phyloP scores from a whole-genome alignment of 92 coral and sea anemone genomes.

The Phymanthus crucifer region DNA sequence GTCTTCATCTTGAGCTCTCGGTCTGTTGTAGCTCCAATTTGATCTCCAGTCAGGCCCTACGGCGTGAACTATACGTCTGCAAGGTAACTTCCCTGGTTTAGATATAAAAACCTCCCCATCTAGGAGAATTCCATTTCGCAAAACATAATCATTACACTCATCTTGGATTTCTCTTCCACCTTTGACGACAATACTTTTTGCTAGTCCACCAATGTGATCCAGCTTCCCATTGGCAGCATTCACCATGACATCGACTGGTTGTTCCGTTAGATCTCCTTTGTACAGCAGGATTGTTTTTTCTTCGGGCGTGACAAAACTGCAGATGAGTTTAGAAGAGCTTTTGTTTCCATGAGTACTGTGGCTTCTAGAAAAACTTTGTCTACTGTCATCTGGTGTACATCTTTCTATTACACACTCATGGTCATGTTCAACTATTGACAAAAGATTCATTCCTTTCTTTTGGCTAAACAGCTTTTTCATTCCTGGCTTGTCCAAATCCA shows the following conservation, averaged over 20 bases:
- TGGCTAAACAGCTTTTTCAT: conserved; percentile 34
- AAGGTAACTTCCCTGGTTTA: conserved; percentile 45
- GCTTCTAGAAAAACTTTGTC: not conserved
- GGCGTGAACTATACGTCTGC: conserved; percentile 20
- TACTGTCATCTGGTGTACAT: not conserved
- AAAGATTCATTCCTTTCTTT: conserved; percentile 19
- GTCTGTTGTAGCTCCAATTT: not conserved
- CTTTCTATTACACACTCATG: conserved; percentile 39
- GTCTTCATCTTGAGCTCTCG: not conserved
- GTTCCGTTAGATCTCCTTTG: conserved; percentile 57
- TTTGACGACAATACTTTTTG: conserved; percentile 29
- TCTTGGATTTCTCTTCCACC: conserved; percentile 53
- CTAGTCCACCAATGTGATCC: conserved; percentile 33
- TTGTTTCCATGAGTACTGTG: not conserved
- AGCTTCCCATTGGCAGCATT: conserved; percentile 51
- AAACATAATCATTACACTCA: conserved; percentile 36
- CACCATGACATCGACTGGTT: conserved; percentile 48
- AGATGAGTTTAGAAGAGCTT: not conserved
- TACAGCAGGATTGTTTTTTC: conserved; percentile 17
- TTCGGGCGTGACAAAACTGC: not conserved
- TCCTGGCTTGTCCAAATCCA: conserved; percentile 42
- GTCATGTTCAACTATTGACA: conserved; percentile 42
- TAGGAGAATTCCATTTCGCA: not conserved
- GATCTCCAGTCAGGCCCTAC: not conserved
- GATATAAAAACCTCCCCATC: conserved; percentile 42